phyloP scores from a whole-genome alignment of 2,888 invertebrate species.

The Drosophila hawaiiensis region DNA sequence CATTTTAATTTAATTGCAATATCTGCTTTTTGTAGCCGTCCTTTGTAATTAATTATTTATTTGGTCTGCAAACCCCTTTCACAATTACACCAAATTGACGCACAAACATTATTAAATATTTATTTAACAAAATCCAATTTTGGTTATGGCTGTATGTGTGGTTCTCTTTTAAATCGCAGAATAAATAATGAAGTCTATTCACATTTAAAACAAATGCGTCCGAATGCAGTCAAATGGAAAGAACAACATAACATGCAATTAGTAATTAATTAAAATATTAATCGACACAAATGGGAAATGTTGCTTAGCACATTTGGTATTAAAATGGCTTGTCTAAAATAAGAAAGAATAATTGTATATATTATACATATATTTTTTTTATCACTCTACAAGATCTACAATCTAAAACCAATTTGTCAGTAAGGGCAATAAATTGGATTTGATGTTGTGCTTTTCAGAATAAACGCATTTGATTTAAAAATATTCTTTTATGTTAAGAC shows the following conservation, averaged over 20 bases:
- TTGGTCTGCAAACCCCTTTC: neutral
- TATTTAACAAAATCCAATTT: constrained; percentile 28
- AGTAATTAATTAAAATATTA: constrained; percentile 42
- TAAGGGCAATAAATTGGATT: neutral
- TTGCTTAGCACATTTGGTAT: neutral
- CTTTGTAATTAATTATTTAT: constrained; percentile 31
- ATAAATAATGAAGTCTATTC: neutral
- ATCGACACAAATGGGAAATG: constrained; percentile 5
- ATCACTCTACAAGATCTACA: neutral
- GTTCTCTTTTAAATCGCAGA: constrained; percentile 8
- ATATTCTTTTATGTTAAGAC: neutral
- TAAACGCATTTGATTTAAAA: neutral
- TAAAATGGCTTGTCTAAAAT: neutral
- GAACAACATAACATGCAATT: neutral
- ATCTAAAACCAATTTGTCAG: neutral
- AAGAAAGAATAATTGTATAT: neutral
- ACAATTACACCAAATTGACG: constrained; percentile 7
- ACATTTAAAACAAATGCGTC: constrained; percentile 4
- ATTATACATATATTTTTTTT: neutral
- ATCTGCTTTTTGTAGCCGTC: neutral
- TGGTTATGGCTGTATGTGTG: neutral
- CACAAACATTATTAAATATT: constrained; percentile 14
- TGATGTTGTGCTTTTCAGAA: neutral
- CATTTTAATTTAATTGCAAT: constrained; percentile 8
- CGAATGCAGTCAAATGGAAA: constrained; percentile 13